These are phyloP conservation scores for Centroberyx gerrardi DNA, from an alignment of 2,797 vertebrate species.

Conservation along the genomic window DNA sequence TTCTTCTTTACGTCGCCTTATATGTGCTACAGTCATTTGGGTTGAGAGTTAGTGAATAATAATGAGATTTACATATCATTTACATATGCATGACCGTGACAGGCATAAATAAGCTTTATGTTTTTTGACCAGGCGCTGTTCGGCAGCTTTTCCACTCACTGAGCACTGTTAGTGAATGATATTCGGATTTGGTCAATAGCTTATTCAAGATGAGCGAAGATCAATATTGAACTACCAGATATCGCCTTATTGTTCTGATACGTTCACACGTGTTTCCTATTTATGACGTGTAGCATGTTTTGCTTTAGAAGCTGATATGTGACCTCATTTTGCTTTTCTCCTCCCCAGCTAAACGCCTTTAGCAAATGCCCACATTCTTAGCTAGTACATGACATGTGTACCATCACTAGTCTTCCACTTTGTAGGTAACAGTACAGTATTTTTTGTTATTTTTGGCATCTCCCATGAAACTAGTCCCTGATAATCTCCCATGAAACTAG, in stretches of 20 bases:
- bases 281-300: slow-evolving; percentile 9
- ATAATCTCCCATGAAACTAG: no score
- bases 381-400: neutral
- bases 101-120: neutral
- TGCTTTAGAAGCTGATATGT: slow-evolving; percentile 7
- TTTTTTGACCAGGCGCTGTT: neutral
- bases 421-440: neutral
- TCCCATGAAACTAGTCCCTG: slow-evolving; percentile 3
- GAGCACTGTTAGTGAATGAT: neutral
- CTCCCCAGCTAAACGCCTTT: neutral
- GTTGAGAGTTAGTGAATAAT: no score
- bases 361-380: neutral
- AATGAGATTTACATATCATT: no score
- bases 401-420: neutral
- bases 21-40: no score
- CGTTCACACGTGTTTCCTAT: slow-evolving; percentile 6
- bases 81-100: no score
- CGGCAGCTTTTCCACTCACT: neutral
- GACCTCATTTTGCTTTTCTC: neutral
- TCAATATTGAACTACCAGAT: slow-evolving; percentile 3
- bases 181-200: neutral
- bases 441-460: slow-evolving; percentile 3
- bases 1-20: no score
- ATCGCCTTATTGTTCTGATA: neutral
- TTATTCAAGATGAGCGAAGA: slow-evolving; percentile 3